Base-by-base conservation (phyloP, 1,140 invertebrate genomes). In the Calosoma granatense region DNA sequence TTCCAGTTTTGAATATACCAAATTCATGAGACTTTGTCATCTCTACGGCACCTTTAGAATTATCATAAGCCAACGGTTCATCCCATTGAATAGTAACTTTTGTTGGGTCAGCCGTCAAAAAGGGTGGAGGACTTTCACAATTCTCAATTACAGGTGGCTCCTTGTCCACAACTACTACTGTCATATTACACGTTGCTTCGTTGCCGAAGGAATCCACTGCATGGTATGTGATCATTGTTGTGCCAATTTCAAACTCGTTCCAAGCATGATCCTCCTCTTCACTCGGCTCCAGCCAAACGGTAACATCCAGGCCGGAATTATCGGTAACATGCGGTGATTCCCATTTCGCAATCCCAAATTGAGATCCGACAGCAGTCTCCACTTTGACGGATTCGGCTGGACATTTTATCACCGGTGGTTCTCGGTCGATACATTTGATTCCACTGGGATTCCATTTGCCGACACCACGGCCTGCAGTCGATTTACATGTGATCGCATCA, bases 1-100 rank as follows among this genome's bases (percentile, higher is more conserved):
- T 73, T 1, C 84, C 83, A 11, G 78, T 62, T 1, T 73, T 71
- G 67, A 85, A 84, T 2, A 63, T 58, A 4, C 76, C 76, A 23
- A 76, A 77, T 20, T 74, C 69, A 57, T 76, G 74, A 2, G 75
- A 74, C 54, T 70, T 63, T 4, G 55, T 60, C 22, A 69, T 57
- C 61, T 14, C 53, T 62, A 69, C 62, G 9, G 56, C 57, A 47
- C 64, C 63, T 41, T 76, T 77, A 0, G 85, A 86, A 69, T 87
- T 88, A 62, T 88, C 85, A 59, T 78, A 79, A 67, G 86, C 83
- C 4, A 78, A 65, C 15, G 85, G 85, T 60, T 84, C 81, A 53
- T 83, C 79, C 83, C 84, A 86, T 2, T 74, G 72, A 1, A 80
- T 71, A 60, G 74, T 74, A 51, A 69, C 62, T 3, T 66, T 66